These are phyloP conservation scores for Cecidostiba fungosa DNA, from an alignment of 2,888 invertebrate genomes.

Conservation along the genomic window DNA sequence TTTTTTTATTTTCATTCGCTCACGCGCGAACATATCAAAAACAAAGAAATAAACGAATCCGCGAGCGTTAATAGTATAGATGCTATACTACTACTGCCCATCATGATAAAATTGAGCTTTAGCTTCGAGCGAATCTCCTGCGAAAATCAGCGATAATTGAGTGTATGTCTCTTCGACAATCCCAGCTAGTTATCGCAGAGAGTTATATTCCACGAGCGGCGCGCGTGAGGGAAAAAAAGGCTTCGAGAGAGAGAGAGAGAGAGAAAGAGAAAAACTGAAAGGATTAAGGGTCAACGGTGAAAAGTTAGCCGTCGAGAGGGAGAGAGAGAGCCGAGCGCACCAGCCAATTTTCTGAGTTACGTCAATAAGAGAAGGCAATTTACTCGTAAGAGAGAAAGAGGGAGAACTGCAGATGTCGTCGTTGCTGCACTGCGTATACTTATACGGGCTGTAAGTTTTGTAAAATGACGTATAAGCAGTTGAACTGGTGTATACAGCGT, in stretches of 20 bases:
- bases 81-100: too few relatives aligned
- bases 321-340: conserved; percentile 40
- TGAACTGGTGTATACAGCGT: neutral
- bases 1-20: neutral
- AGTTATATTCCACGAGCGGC: conserved; percentile 24
- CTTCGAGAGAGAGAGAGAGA: neutral
- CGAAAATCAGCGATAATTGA: conserved; percentile 50
- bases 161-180: conserved; percentile 37
- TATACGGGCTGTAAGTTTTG: neutral
- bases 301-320: conserved; percentile 51
- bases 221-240: neutral
- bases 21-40: neutral
- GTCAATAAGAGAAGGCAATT: conserved; percentile 63
- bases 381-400: conserved; percentile 34
- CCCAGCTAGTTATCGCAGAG: conserved; percentile 27
- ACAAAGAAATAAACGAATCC: neutral
- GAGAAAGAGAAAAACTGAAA: conserved; percentile 33
- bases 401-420: neutral
- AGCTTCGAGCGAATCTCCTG: neutral
- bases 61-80: neutral
- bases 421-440: neutral
- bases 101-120: neutral
- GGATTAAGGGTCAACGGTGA: conserved; percentile 56
- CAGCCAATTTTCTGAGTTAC: conserved; percentile 61
- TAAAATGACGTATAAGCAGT: conserved; percentile 37